Evolutionary conservation across 2,113 vertebrate species (phyloP), one percentile per base, ranked within the genome.

Genomic region (Eidolon helvum): DNA sequence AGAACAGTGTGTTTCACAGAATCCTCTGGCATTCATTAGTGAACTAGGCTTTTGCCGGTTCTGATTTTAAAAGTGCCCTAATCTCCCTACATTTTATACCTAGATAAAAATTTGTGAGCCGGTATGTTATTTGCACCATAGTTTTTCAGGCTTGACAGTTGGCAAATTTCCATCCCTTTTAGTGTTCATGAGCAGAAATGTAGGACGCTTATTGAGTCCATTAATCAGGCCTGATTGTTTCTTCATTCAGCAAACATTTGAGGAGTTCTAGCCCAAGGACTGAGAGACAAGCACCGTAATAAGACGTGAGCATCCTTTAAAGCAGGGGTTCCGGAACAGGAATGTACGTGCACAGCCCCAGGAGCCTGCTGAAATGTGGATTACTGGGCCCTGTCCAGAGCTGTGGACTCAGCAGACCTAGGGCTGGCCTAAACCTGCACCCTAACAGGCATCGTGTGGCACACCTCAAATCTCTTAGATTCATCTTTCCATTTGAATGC

Each of bases 41-140:
- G 24, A 96, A 21, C 63, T 19, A 35, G 45, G 38, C 91, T 97
- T 80, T 48, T 79, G 12, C 24, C 43, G 6, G 63, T 57, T 33
- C 26, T 33, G 69, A 43, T 87, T 74, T 90, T 43, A 7, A 38
- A 82, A 90, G 40, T 57, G 28, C 30, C 45, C 57, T 43, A 26
- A 43, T 80, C 53, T 40, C 53, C 15, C 40, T 48, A 24, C 24
- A 30, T 93, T 72, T 94, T 88, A 82, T 63, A n/a, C 63, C 78
- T 65, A 59, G 66, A 45, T 97, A 63, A 72, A 92, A 88, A 80
- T 55, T 93, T 94, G 53, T 48, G 35, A 96, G 30, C 79, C 87
- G 75, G 63, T 19, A 21, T 93, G 33, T 91, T 80, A 91, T 92
- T 83, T 90, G 87, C 59, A 66, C 79, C 33, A 77, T 0, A 85